These are phyloP conservation scores for Sciurus niger DNA, from an alignment of 2,113 vertebrate species.

Conservation along the genomic window DNA sequence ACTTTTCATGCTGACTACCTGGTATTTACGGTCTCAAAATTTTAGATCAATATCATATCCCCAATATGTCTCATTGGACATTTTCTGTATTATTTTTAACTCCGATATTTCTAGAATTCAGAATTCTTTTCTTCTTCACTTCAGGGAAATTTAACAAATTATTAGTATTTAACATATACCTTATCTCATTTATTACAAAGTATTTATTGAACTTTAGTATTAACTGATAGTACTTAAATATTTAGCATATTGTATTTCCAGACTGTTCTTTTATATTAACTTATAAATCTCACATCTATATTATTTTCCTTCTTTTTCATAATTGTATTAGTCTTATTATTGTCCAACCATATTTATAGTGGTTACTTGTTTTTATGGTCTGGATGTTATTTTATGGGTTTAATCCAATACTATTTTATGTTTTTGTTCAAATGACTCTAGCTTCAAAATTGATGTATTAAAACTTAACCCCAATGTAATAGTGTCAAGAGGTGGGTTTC, in stretches of 20 bases:
- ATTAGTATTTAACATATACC: not conserved
- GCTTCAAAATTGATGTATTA: too few species aligned
- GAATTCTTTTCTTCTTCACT: constrained; percentile 33
- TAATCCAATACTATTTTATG: too few species aligned
- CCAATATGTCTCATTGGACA: not conserved
- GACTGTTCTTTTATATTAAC: too few species aligned
- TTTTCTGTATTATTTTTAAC: not conserved
- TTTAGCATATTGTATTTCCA: not conserved
- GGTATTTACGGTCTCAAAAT: not conserved
- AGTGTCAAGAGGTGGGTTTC: too few species aligned
- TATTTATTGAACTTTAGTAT: not conserved
- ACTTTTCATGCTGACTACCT: not conserved
- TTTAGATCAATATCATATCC: not conserved
- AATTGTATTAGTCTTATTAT: too few species aligned
- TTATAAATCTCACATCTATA: too few species aligned
- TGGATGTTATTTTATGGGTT: not conserved
- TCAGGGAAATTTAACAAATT: not conserved
- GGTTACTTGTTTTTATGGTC: too few species aligned
- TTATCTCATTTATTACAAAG: not conserved
- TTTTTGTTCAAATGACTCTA: too few species aligned
- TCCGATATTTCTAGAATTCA: not conserved
- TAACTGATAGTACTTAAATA: not conserved
- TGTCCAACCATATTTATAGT: not conserved
- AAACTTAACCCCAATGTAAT: too few species aligned
- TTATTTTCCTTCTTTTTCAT: too few species aligned